These are phyloP conservation scores for Oreocharis arfaki DNA, from an alignment of 2,113 vertebrate species.

Conservation along the genomic window DNA sequence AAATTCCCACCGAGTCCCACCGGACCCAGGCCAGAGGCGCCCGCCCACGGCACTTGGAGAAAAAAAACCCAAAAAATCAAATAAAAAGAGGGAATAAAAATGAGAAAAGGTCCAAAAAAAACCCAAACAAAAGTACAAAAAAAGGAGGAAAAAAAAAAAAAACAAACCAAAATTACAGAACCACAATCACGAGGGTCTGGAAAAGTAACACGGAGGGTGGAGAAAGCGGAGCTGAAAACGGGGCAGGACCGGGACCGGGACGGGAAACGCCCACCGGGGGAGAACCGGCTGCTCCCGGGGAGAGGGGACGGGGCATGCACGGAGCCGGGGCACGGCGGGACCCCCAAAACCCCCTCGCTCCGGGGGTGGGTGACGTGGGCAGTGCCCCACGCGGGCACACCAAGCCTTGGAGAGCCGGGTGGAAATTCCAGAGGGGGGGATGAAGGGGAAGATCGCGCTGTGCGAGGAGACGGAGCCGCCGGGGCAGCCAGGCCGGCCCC, in stretches of 20 bases:
- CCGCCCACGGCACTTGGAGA: slow-evolving; percentile 5
- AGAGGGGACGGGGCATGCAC: background rate
- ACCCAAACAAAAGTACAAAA: background rate
- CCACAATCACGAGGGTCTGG: slow-evolving; percentile 12
- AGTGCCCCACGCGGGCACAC: no score
- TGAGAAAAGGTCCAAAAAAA: background rate
- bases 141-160: background rate
- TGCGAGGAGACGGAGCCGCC: no score
- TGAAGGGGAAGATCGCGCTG: no score
- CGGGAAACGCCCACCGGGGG: no score
- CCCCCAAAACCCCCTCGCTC: background rate
- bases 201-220: background rate
- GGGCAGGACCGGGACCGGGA: no score
- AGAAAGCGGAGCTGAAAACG: background rate
- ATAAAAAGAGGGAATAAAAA: background rate
- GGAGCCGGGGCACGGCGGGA: background rate
- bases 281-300: no score
- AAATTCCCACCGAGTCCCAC: slow-evolving; percentile 46
- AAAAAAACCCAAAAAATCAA: background rate
- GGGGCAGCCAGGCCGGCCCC: no score
- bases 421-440: background rate
- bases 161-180: background rate
- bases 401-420: background rate
- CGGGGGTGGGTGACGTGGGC: background rate
- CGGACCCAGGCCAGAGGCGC: background rate